These are phyloP conservation scores for Apis florea DNA, from an alignment of 1,140 invertebrate genomes.

Conservation along the genomic window DNA sequence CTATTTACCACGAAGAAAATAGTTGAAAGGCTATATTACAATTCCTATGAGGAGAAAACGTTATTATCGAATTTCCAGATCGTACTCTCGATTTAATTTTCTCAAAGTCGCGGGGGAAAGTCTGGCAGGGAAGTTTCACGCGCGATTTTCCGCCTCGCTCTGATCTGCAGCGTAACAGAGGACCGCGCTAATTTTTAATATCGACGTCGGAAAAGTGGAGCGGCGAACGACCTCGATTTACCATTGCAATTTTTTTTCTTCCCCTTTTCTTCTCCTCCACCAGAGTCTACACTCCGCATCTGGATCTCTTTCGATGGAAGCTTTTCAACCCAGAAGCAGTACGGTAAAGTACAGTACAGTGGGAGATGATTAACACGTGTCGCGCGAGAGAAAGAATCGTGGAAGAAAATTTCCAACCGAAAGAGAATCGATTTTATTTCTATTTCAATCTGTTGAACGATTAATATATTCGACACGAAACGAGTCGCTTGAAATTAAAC, in stretches of 20 bases:
- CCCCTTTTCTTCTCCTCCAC: background rate
- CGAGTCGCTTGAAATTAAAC: no score
- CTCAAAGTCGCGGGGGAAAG: no score
- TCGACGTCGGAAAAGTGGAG: conserved; percentile 30
- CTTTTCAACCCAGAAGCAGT: background rate
- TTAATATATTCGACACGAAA: no score
- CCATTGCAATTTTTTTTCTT: conserved; percentile 17
- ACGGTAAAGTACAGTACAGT: background rate
- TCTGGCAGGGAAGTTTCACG: background rate
- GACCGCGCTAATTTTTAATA: conserved; percentile 40
- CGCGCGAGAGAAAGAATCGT: background rate
- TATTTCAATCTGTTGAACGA: no score
- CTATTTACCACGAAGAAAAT: no score
- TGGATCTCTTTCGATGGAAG: conserved; percentile 12
- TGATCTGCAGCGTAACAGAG: background rate
- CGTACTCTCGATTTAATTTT: no score
- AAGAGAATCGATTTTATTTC: no score
- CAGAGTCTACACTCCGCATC: background rate
- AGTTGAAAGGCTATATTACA: no score
- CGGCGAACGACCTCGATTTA: conserved; percentile 40
- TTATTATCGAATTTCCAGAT: no score
- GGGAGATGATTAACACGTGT: conserved; percentile 6
- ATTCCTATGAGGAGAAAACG: no score
- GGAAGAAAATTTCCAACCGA: background rate
- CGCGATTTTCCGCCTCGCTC: background rate